Conservation (phyloP, 2,888 invertebrate genomes). For the Drosophila robusta region DNA sequence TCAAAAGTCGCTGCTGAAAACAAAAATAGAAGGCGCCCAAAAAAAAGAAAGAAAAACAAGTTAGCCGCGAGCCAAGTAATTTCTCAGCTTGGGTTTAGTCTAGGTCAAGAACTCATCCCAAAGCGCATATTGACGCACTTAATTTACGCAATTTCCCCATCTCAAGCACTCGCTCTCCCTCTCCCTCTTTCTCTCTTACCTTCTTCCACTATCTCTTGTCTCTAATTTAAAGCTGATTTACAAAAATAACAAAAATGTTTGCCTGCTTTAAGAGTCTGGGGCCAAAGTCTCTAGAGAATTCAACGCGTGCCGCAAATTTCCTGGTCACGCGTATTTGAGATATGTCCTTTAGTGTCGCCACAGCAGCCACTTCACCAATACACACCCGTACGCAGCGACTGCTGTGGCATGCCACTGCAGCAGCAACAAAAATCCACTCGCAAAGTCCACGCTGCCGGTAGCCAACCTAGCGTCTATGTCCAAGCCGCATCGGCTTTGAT, state of each 20-base stretch:
- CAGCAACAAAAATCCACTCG: constrained; percentile 28
- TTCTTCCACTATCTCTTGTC: background rate
- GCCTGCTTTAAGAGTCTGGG: constrained; percentile 14
- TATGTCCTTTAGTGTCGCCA: constrained; percentile 47
- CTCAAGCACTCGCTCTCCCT: background rate
- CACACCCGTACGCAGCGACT: constrained; percentile 11
- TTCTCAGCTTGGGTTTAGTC: constrained; percentile 6
- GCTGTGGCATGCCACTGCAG: constrained; percentile 38
- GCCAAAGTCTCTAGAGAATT: constrained; percentile 24
- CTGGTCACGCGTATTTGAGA: constrained; percentile 36
- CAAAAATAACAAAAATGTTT: constrained; percentile 11
- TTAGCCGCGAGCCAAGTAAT: constrained; percentile 8
- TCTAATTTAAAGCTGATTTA: constrained; percentile 34
- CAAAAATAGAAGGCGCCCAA: constrained; percentile 1
- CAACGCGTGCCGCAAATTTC: constrained; percentile 55
- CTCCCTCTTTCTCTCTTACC: background rate
- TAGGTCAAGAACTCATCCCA: constrained; percentile 43
- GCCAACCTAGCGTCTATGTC: constrained; percentile 27
- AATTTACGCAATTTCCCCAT: constrained; percentile 13
- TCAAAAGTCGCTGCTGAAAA: constrained; percentile 31
- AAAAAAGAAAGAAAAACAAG: constrained; percentile 9
- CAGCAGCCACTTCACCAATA: constrained; percentile 32
- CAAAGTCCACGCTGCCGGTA: constrained; percentile 29
- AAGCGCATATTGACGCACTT: constrained; percentile 24
- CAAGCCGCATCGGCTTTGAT: constrained; percentile 51